Evolutionary conservation across 2,113 vertebrate genomes (phyloP), one percentile per base, ranked within the genome.

Genomic region (Calcarius ornatus): DNA sequence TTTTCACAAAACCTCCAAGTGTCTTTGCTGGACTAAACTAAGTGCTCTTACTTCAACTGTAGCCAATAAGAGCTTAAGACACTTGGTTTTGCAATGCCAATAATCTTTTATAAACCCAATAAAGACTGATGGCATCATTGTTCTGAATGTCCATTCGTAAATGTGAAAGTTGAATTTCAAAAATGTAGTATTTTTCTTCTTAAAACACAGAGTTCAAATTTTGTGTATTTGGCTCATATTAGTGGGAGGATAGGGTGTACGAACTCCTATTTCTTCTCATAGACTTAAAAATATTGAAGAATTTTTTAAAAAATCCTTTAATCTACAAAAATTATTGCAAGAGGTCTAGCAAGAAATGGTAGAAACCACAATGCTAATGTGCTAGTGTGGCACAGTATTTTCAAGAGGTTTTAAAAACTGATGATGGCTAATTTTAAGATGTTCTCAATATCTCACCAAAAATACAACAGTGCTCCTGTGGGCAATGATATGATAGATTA

Each of bases 211-310:
- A 75, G 40, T 69, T 56, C 21, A 33, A 15, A 75, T 81, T 56
- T n/a, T 60, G 3, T 31, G 28, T 77, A 45, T 56, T 70, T 81
- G 25, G 2, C 13, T 87, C 1, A 40, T 45, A 45, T 56, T 60
- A 42, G 11, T 30, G 15, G 22, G 17, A 76, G 1, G 3, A 2
- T 15, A 64, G 28, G 4, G 6, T 28, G 1, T 23, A 45, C 2
- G 1, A 82, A 79, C 7, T 59, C 9, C 7, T 38, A 1, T 70
- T 80, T 68, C 15, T 47, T 11, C 15, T 63, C 53, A 10, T 3
- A 50, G 63, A 42, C 18, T n/a, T 53, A 64, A 64, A 63, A 68
- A 31, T 30, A 72, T 3, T 64, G 10, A 71, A 59, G 18, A 80
- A 7, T 37, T 3, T 33, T 60, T 6, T 1, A 17, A 17, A 38